Conservation (phyloP, 2,797 vertebrate genomes). For the Leptoclinus maculatus region DNA sequence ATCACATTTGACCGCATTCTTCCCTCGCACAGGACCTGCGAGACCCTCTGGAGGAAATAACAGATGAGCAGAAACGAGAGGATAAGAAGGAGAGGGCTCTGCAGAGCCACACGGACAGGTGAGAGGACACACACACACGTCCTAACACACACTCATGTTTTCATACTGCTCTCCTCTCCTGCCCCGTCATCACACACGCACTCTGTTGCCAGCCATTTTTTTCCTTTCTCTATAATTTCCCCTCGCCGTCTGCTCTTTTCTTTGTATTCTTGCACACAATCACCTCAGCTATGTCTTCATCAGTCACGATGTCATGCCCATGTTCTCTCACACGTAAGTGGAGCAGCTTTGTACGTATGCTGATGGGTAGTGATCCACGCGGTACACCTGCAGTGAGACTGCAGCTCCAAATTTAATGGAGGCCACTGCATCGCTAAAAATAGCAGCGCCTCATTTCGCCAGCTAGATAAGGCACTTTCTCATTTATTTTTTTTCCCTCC, state of each 20-base stretch:
- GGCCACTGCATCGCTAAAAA: constrained; percentile 35
- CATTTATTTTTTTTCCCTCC: background rate
- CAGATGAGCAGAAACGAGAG: constrained; percentile 63
- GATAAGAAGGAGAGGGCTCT: constrained; percentile 65
- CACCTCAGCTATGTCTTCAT: constrained; percentile 51
- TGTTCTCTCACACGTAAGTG: constrained; percentile 46
- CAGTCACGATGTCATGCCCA: constrained; percentile 23
- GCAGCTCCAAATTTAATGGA: constrained; percentile 28
- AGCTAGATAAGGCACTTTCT: constrained; percentile 14
- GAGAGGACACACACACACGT: constrained; percentile 45
- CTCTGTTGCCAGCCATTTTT: background rate
- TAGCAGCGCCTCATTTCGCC: constrained; percentile 9
- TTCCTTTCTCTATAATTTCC: background rate
- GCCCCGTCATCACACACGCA: background rate
- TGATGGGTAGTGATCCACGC: background rate
- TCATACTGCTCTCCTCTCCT: background rate
- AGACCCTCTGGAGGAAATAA: constrained; percentile 82
- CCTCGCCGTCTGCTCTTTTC: constrained; percentile 4
- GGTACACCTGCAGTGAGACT: background rate
- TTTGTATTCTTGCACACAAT: constrained; percentile 7
- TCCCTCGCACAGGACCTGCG: constrained; percentile 77
- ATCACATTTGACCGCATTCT: background rate
- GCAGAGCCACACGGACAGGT: constrained; percentile 81
- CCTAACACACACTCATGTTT: background rate
- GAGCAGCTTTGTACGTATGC: background rate